Percentiles rank a stretch among this genome's conserved stretches.
Evolutionary conservation across 2,888 invertebrate species (phyloP).

Genomic region (Drosophila gaucha): DNA sequence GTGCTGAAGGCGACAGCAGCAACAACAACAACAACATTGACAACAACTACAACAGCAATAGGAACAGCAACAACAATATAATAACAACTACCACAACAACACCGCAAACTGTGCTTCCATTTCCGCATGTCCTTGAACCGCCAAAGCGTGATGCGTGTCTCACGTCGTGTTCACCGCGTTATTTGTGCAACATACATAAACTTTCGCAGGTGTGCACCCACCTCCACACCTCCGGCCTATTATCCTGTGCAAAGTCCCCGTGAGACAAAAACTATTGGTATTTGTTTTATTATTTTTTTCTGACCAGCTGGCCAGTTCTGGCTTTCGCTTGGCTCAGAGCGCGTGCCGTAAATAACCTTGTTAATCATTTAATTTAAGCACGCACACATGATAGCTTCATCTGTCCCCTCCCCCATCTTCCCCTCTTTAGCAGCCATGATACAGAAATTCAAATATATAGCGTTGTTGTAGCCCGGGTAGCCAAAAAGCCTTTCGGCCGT

Average conservation of each 20-base stretch:
- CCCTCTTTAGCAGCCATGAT: background rate
- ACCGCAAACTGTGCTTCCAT: constrained; percentile 61
- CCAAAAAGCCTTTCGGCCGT: constrained; percentile 23
- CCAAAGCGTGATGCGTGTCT: constrained; percentile 13
- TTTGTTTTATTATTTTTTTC: constrained; percentile 6
- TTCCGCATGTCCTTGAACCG: constrained; percentile 67
- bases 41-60: constrained; percentile 6
- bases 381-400: constrained; percentile 43
- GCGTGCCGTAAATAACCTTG: constrained; percentile 71
- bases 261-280: constrained; percentile 16
- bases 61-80: constrained; percentile 11
- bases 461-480: constrained; percentile 9
- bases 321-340: constrained; percentile 31
- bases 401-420: background rate
- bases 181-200: constrained; percentile 37
- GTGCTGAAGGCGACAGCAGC: constrained; percentile 34
- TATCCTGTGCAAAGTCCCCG: background rate
- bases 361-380: constrained; percentile 81
- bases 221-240: background rate
- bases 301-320: constrained; percentile 17
- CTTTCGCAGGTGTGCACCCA: constrained; percentile 21
- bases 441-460: constrained; percentile 28
- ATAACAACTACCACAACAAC: constrained; percentile 26
- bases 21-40: background rate
- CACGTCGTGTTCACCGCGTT: constrained; percentile 33